Evolutionary conservation across 1,140 invertebrate species (phyloP).

Genomic region (Trichonephila inaurata): DNA sequence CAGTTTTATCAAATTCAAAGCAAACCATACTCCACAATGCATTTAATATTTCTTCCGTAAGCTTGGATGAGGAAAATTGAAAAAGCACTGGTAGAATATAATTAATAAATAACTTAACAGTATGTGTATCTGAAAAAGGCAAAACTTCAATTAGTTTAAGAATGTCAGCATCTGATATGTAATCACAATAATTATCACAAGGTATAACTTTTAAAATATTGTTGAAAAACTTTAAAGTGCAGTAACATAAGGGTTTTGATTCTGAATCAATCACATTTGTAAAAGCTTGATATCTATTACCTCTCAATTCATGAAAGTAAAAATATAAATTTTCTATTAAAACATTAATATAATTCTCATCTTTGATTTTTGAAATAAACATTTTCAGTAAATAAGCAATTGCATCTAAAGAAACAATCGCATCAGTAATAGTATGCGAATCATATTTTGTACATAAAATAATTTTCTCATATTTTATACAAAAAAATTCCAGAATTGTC

Average conservation of each 20-base stretch:
- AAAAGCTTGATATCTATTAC: too few relatives aligned
- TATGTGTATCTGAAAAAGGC: constrained; percentile 25
- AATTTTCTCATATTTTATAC: not conserved
- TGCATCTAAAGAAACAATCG: not conserved
- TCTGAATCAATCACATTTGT: not conserved
- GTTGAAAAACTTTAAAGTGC: not conserved
- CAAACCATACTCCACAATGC: constrained; percentile 12
- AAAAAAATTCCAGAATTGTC: constrained; percentile 27
- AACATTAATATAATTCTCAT: not conserved
- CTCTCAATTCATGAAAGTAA: not conserved
- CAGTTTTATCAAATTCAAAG: not conserved
- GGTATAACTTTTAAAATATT: constrained; percentile 20
- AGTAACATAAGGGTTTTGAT: not conserved
- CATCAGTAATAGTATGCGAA: constrained; percentile 4
- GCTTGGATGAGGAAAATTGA: not conserved
- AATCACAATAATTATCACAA: not conserved
- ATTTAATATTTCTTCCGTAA: constrained; percentile 8
- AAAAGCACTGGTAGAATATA: constrained; percentile 20
- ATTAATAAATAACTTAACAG: constrained; percentile 37
- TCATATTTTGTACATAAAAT: not conserved
- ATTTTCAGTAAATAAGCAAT: constrained; percentile 15
- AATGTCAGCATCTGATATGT: constrained; percentile 6
- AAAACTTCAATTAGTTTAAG: not conserved
- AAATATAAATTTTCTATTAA: constrained; percentile 24
- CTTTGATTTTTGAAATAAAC: not conserved